Percentiles rank a stretch among this genome's conserved stretches.
Conservation (phyloP, 2,888 invertebrate genomes). For the Synergus laeviventris region DNA sequence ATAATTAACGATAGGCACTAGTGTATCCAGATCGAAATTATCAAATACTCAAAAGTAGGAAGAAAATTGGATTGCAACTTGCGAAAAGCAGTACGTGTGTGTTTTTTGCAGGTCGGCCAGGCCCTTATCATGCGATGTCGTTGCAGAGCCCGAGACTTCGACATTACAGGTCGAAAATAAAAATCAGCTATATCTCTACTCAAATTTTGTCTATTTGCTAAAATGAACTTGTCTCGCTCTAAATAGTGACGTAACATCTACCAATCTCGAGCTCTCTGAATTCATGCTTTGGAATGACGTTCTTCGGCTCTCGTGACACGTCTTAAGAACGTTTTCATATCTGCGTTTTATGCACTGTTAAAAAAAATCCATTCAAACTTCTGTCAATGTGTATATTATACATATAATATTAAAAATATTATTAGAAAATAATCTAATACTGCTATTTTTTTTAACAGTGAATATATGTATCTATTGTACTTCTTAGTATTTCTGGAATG, state of each 20-base stretch:
- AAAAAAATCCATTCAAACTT: constrained; percentile 11
- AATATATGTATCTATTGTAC: constrained; percentile 12
- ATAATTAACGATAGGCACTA: neutral
- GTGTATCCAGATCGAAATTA: constrained; percentile 9
- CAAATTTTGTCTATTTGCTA: constrained; percentile 54
- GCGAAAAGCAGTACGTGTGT: constrained; percentile 63
- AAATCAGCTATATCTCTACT: constrained; percentile 57
- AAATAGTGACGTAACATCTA: constrained; percentile 53
- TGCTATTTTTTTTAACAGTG: constrained; percentile 2
- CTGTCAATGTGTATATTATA: neutral
- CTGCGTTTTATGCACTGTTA: constrained; percentile 48
- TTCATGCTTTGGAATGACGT: constrained; percentile 73
- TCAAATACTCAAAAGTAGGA: neutral
- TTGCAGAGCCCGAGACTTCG: constrained; percentile 82
- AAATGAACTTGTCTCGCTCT: constrained; percentile 50
- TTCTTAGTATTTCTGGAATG: constrained; percentile 37
- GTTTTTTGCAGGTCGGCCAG: constrained; percentile 74
- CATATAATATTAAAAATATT: neutral
- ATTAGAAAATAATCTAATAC: neutral
- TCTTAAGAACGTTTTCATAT: constrained; percentile 33
- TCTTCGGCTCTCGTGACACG: constrained; percentile 59
- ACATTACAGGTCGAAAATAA: constrained; percentile 84
- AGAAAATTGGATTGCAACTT: constrained; percentile 47
- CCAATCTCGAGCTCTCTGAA: constrained; percentile 68
- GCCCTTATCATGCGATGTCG: constrained; percentile 76